Percentiles rank a stretch among this genome's conserved stretches.
phyloP scores from a whole-genome alignment of 2,888 invertebrate genomes.

The Dysmachus trigonus region DNA sequence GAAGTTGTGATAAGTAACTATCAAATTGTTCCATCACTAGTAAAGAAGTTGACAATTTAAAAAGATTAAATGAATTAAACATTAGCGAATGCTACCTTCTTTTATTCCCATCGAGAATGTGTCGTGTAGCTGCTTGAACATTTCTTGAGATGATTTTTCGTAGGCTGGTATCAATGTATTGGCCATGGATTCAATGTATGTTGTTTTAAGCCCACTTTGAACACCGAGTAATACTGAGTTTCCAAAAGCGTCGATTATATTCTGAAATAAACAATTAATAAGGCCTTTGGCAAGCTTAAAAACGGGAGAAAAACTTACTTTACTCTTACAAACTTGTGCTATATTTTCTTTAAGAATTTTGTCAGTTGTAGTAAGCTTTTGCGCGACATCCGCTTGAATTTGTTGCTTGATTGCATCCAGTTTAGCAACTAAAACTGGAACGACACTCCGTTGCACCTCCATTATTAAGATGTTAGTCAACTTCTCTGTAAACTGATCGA shows the following conservation, averaged over 20 bases:
- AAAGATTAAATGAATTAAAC: background rate
- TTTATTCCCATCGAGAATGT: constrained; percentile 88
- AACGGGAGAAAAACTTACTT: constrained; percentile 67
- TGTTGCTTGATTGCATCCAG: constrained; percentile 79
- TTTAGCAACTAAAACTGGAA: constrained; percentile 71
- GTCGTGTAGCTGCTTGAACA: constrained; percentile 90
- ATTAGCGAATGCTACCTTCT: constrained; percentile 74
- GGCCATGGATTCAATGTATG: constrained; percentile 81
- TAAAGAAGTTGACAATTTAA: constrained; percentile 26
- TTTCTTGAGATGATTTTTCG: constrained; percentile 84
- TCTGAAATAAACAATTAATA: constrained; percentile 62
- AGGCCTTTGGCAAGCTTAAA: background rate
- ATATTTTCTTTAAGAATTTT: constrained; percentile 81
- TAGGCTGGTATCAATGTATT: constrained; percentile 83
- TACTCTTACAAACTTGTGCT: constrained; percentile 79
- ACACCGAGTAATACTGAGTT: constrained; percentile 74
- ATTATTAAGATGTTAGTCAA: constrained; percentile 68
- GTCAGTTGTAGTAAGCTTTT: constrained; percentile 78
- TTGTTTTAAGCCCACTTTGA: constrained; percentile 77
- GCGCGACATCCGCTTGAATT: constrained; percentile 76
- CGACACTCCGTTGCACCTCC: constrained; percentile 68
- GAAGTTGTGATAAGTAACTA: constrained; percentile 64
- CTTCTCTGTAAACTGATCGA: constrained; percentile 66
- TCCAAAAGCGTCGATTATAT: constrained; percentile 79
- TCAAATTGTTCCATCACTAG: constrained; percentile 67